Evolutionary conservation across 2,797 vertebrate species (phyloP).

Genomic region (Esox masquinongy): DNA sequence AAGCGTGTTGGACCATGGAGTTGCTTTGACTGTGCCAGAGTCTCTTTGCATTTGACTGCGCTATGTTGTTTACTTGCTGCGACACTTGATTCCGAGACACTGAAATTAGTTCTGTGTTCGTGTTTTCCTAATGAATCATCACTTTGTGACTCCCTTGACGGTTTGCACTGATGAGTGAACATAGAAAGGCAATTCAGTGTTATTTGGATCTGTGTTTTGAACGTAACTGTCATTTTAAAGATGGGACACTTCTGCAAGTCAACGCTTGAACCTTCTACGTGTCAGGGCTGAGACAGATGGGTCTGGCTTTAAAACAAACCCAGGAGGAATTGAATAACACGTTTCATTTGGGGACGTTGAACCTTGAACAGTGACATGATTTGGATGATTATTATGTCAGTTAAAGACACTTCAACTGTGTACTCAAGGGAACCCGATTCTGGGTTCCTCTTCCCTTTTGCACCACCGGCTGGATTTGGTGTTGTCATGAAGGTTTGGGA

Average conservation of each 20-base stretch:
- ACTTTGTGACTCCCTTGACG: not conserved
- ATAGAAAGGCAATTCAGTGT: not conserved
- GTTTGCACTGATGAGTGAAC: not conserved
- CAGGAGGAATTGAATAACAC: not conserved
- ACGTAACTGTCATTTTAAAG: not conserved
- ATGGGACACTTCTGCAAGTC: not conserved
- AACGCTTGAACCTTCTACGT: not conserved
- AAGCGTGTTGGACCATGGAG: not conserved
- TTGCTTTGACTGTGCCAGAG: not conserved
- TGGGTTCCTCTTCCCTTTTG: not conserved
- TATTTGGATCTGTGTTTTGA: not conserved
- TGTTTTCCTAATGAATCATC: not conserved
- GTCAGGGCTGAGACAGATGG: not conserved
- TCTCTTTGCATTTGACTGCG: too few relatives aligned
- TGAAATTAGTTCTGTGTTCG: not conserved
- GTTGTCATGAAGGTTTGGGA: not conserved
- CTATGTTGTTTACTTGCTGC: too few relatives aligned
- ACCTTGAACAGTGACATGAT: not conserved
- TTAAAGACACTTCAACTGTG: too few relatives aligned
- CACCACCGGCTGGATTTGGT: not conserved
- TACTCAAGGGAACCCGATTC: not conserved
- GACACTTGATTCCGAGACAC: too few relatives aligned
- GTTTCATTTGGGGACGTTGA: not conserved
- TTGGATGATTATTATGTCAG: not conserved
- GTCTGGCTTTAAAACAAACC: not conserved